Base-by-base conservation (phyloP, 2,888 invertebrate species). In the Drosophila anomelani region DNA sequence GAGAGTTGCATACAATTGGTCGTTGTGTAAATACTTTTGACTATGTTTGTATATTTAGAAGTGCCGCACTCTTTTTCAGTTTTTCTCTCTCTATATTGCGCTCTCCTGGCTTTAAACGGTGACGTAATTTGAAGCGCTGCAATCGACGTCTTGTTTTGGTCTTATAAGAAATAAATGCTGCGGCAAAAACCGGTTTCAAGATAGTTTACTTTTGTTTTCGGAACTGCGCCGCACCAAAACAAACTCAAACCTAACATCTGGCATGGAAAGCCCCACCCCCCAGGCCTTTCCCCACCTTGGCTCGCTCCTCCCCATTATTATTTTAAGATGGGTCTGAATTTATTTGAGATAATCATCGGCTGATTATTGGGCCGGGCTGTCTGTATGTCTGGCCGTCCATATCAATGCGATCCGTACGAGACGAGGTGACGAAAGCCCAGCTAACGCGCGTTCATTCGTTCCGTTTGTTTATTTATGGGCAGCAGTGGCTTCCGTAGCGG, bases 141-240 rank as follows among this genome's bases (percentile, higher is more conserved):
- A 84, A 57, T 71, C 76, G 58, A 68, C 74, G 72, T 76, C 76
- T 81, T 86, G 81, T 72, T 79, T 75, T 78, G 77, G 84, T 85
- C 82, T 84, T 80, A 75, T 75, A 85, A 79, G 88, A 87, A 86
- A 76, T 63, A 39, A 68, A 38, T 63, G 66, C 69, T 39, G n/a
- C 10, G 44, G 36, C 23, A 43, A 20, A 60, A 87, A 85, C 88
- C 75, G 76, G 85, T 89, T 89, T 77, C 63, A 55, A 23, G 72
- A 84, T 47, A 63, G 64, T 74, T 75, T 53, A 75, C 74, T 77
- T 64, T 76, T 77, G 67, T 77, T 76, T 78, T 67, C 63, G 23
- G 34, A 82, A 82, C 79, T 87, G 80, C 82, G 88, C 74, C 88
- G 76, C 78, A 88, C 80, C 87, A 85, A 83, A 85, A 86, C 84